Percentiles rank a stretch among this genome's conserved stretches.
These are phyloP conservation scores for Ptilorrhoa leucosticta DNA, from an alignment of 2,113 vertebrate genomes.

Conservation along the genomic window DNA sequence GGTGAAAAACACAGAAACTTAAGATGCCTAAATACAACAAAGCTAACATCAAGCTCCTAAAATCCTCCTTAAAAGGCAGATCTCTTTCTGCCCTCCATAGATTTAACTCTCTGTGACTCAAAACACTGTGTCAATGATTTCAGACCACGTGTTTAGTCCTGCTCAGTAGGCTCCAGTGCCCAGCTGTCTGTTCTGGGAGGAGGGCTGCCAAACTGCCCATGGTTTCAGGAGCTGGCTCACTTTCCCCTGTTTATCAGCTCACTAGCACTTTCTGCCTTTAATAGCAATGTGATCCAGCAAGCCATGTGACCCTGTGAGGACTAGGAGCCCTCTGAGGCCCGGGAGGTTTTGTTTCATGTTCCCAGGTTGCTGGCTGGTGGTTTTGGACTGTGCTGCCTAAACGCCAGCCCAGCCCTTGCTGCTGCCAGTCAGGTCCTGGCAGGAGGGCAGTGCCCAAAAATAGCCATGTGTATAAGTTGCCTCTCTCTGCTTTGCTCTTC, in stretches of 20 bases:
- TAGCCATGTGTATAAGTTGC: neutral
- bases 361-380: neutral
- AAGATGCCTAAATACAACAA: neutral
- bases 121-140: neutral
- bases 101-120: neutral
- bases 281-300: neutral
- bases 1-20: neutral
- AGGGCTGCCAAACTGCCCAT: neutral
- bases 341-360: neutral
- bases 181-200: neutral
- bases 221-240: neutral
- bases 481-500: neutral
- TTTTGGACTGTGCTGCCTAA: neutral
- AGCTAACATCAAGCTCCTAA: neutral
- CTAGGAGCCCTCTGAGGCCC: neutral
- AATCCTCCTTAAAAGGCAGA: neutral
- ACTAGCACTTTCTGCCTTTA: neutral
- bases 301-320: neutral
- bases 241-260: neutral
- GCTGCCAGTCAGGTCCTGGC: conserved; percentile 14
- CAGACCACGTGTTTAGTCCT: neutral
- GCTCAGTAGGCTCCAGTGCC: accelerated
- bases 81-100: neutral
- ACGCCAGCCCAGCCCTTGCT: neutral
- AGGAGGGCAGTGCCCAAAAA: conserved; percentile 23